These are phyloP conservation scores for Zoanthus sansibaricus DNA, from an alignment of 92 coral and sea anemone species.

Conservation along the genomic window DNA sequence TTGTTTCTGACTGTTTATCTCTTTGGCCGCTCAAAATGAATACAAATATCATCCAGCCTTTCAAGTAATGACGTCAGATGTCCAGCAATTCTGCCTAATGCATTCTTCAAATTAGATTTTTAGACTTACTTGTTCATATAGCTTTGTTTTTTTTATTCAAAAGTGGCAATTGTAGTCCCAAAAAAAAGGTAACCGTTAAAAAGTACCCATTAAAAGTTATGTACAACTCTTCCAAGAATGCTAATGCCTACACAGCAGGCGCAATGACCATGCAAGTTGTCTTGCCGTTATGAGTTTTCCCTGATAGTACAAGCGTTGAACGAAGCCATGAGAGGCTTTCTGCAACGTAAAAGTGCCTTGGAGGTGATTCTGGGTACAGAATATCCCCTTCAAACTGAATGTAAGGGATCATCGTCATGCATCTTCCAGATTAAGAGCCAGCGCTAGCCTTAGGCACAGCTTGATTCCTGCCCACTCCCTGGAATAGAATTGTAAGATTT, in stretches of 20 bases:
- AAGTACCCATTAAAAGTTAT: too few relatives aligned
- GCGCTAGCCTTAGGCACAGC: neutral
- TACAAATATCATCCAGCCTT: too few relatives aligned
- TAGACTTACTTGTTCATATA: too few relatives aligned
- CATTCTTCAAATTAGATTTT: too few relatives aligned
- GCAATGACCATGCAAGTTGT: neutral
- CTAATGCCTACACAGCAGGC: neutral
- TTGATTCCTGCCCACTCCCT: neutral
- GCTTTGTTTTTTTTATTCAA: too few relatives aligned
- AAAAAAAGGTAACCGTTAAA: too few relatives aligned
- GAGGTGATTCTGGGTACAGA: neutral
- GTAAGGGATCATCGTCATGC: neutral
- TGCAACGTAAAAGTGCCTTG: conserved; percentile 12
- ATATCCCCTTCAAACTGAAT: neutral
- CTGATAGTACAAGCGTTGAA: conserved; percentile 19
- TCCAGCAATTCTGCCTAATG: too few relatives aligned
- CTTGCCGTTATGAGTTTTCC: neutral
- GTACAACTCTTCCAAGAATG: neutral
- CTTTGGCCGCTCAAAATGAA: too few relatives aligned
- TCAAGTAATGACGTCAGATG: too few relatives aligned
- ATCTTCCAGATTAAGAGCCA: neutral
- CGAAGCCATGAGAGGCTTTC: neutral
- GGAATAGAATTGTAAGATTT: neutral
- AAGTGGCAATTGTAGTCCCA: too few relatives aligned
- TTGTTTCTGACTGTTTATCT: too few relatives aligned